Base-by-base conservation (phyloP, 2,797 vertebrate species). In the Novumbra hubbsi region DNA sequence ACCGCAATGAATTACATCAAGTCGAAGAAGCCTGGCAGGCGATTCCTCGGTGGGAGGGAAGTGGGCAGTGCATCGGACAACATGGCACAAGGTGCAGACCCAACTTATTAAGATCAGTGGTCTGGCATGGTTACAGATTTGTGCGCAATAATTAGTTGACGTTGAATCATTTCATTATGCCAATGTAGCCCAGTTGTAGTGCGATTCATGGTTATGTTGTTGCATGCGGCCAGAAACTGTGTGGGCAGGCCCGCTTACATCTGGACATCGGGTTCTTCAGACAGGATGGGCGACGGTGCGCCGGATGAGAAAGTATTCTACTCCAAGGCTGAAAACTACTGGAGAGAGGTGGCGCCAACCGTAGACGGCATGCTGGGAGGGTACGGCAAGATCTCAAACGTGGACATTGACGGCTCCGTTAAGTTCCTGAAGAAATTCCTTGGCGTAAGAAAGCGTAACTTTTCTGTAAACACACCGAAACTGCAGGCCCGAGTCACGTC, bases 321-420 rank as follows among this genome's bases (percentile, higher is more conserved):
- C 87, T 92, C 95, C 27, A 97, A 97, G 74, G 98, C 97, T 0
- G 90, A 97, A 90, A 94, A 81, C 28, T 99, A 99, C 90, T 99
- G 98, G 98, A 96, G 91, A 76, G 95, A 96, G 0, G 87, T 98
- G 17, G 89, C 96, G 0, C 88, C 98, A 81, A 98, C 98, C 0
- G 97, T 99, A 87, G 97, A 99, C 0, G 98, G 97, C 75, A 99
- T 99, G 97, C 84, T 99, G 68, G 98, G 98, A 1, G 98, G 97
- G 41, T 99, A 99, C 0, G 96, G 97, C 73, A 95, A 94, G 89
- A 98, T 99, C 92, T 99, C 97, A 90, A 95, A 73, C 90, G 94
- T 97, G 0, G 98, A 99, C 81, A 95, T 99, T 87, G 96, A 88
- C 75, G 96, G 96, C 84, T 99, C 98, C 84, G 95, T 93, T 85